Conservation (phyloP, 2,113 vertebrate species). For the Microcebus murinus region DNA sequence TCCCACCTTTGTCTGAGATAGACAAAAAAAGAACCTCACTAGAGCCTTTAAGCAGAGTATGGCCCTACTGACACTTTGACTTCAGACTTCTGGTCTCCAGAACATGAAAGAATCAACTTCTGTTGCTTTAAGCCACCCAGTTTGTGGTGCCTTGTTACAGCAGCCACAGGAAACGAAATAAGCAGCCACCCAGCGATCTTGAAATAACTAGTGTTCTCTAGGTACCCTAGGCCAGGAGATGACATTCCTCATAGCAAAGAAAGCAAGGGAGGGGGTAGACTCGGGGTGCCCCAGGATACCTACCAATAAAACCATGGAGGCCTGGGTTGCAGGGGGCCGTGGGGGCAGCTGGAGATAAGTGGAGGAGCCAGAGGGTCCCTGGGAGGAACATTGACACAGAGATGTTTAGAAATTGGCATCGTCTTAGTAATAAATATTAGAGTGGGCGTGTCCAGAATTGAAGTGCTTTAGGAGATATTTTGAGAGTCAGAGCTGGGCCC, state of each 20-base stretch:
- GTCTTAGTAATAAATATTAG: background rate
- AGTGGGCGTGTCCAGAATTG: background rate
- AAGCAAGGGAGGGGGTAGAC: background rate
- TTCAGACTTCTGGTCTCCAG: background rate
- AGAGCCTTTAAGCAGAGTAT: too few relatives aligned
- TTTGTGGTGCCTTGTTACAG: background rate
- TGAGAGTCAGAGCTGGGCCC: background rate
- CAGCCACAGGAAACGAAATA: background rate
- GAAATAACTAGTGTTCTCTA: background rate
- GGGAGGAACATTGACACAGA: conserved; percentile 39
- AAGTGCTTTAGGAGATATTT: background rate
- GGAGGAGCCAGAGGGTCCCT: conserved; percentile 66
- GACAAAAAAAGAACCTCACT: background rate
- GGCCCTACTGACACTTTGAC: background rate
- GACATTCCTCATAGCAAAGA: background rate
- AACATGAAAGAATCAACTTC: background rate
- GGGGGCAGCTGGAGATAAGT: conserved; percentile 82
- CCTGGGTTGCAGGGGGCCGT: conserved; percentile 68
- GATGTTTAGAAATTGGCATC: background rate
- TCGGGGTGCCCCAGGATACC: background rate
- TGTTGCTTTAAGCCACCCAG: background rate
- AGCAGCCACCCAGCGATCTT: background rate
- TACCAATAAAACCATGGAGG: conserved; percentile 79
- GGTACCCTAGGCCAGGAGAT: background rate
- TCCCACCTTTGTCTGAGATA: background rate